Evolutionary conservation across 2,113 vertebrate species (phyloP), one percentile per base, ranked within the genome.

Genomic region (Odobenus rosmarus): DNA sequence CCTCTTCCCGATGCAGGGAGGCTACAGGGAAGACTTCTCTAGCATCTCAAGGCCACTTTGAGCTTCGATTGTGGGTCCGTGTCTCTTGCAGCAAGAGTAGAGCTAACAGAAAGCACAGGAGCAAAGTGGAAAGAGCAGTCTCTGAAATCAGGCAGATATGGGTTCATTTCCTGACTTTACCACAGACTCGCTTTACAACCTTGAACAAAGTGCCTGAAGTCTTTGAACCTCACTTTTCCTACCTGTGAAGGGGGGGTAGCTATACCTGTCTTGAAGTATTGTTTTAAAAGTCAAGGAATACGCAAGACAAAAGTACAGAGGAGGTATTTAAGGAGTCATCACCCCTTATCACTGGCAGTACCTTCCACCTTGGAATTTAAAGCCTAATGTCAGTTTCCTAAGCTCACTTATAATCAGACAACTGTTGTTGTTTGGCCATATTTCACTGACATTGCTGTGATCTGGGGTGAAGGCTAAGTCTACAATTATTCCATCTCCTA

Each of bases 401-500:
- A 80, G 46, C 64, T 92, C 77, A 77, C 71, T 64, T 88, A 33
- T 21, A 85, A 86, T 87, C 82, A 97, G 51, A 64, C 85, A 86
- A 59, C 49, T 77, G 55, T 31, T 97, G 93, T 77, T 79, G 31
- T 92, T 83, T 92, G 76, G 76, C 79, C 62, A 7, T 55, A 83
- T 85, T 90, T 88, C 79, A 36, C 10, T 95, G 87, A n/a, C 85
- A 90, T 42, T 77, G 46, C 88, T 95, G 93, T 96, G 80, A 94
- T 82, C 88, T 79, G 24, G 31, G 95, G 94, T 79, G 55, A 95
- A 95, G 94, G 91, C 76, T 76, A 97, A 76, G 49, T 74, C 76
- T 12, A 67, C 81, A 96, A 82, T 98, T 97, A 94, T 94, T 96
- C 67, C 79, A 95, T 96, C 97, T 92, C 88, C 79, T 53, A 46